phyloP scores from a whole-genome alignment of 2,113 vertebrate species.

The Callionymus lyra region DNA sequence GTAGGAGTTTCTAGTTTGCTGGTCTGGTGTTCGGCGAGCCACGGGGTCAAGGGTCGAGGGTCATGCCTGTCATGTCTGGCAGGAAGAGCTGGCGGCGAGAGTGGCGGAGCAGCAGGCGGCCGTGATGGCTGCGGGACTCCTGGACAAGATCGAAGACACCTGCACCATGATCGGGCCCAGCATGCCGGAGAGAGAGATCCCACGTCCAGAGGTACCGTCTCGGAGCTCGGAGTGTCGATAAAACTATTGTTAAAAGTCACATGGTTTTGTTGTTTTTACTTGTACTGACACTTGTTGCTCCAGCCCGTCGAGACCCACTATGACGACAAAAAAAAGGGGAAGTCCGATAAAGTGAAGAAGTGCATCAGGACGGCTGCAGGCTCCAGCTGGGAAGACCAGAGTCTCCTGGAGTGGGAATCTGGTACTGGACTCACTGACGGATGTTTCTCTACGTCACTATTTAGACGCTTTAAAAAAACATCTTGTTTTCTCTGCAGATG shows the following conservation, averaged over 20 bases:
- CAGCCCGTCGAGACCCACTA: conserved; percentile 67
- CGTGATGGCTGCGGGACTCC: conserved; percentile 61
- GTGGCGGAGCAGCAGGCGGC: conserved; percentile 70
- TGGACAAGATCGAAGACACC: conserved; percentile 69
- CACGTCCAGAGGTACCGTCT: conserved; percentile 65
- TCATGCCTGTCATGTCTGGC: conserved; percentile 7
- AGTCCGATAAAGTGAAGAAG: conserved; percentile 77
- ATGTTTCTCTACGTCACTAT: neutral
- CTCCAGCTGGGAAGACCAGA: conserved; percentile 81
- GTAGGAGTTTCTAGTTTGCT: too few relatives aligned
- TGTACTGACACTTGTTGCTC: neutral
- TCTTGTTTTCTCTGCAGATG: conserved; percentile 61
- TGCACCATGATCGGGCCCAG: conserved; percentile 71
- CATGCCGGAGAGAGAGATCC: conserved; percentile 73
- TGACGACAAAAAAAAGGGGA: conserved; percentile 80
- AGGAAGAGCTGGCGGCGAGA: conserved; percentile 70
- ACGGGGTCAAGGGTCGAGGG: too few relatives aligned
- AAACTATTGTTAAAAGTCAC: too few relatives aligned
- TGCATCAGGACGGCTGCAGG: conserved; percentile 85
- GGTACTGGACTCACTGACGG: conserved; percentile 48
- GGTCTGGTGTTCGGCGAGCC: too few relatives aligned
- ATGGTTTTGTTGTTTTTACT: neutral
- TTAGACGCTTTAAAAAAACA: too few relatives aligned
- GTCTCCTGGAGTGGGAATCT: conserved; percentile 81
- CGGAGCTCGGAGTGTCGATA: too few relatives aligned